phyloP scores from a whole-genome alignment of 2,888 invertebrate genomes.

The Ariolimax columbianus region DNA sequence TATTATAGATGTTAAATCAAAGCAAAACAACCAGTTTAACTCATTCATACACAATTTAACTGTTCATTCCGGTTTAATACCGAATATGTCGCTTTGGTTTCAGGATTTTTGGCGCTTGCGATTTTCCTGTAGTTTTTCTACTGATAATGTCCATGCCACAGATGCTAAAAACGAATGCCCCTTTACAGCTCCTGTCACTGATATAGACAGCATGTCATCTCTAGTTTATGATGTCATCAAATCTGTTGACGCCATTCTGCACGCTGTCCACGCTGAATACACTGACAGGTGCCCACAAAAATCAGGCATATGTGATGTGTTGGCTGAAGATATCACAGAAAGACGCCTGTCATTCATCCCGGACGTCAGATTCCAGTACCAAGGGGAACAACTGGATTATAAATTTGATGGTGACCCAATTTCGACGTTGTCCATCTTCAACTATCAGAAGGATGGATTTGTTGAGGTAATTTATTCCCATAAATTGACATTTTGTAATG shows the following conservation, averaged over 20 bases:
- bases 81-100: slow-evolving; percentile 12
- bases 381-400: slow-evolving; percentile 52
- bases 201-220: slow-evolving; percentile 20
- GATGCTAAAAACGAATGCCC: not conserved
- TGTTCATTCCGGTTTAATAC: not conserved
- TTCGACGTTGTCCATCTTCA: slow-evolving; percentile 44
- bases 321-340: slow-evolving; percentile 49
- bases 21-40: slow-evolving; percentile 16
- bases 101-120: slow-evolving; percentile 13
- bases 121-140: not conserved
- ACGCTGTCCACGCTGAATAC: slow-evolving; percentile 59
- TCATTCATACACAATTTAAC: not conserved
- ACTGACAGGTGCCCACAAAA: slow-evolving; percentile 55
- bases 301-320: slow-evolving; percentile 58
- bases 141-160: not conserved
- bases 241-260: slow-evolving; percentile 62
- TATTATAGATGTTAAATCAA: not conserved
- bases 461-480: slow-evolving; percentile 7
- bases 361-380: slow-evolving; percentile 43
- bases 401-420: slow-evolving; percentile 37
- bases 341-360: slow-evolving; percentile 20
- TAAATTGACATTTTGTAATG: too few species aligned
- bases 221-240: slow-evolving; percentile 62
- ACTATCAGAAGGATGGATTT: slow-evolving; percentile 38
- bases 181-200: slow-evolving; percentile 13